A percentile compares a stretch with the other conserved stretches of the same genome.
Conservation (phyloP, 2,113 vertebrate species). For the Mormyrus iriodes region DNA sequence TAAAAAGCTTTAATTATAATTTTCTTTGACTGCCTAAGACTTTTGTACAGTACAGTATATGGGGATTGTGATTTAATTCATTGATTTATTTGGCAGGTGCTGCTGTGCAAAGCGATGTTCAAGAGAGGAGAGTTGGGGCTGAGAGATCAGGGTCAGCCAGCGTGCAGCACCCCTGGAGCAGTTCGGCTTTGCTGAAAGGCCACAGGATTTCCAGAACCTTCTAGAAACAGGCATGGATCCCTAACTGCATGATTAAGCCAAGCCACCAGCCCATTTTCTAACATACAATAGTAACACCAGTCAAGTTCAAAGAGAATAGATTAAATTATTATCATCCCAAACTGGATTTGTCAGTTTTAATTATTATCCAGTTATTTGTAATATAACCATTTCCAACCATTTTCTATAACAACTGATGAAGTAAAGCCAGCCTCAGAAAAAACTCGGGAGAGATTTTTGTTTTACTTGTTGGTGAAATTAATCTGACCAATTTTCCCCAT, state of each 20-base stretch:
- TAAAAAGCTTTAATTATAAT: neutral
- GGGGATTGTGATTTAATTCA: neutral
- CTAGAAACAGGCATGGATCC: neutral
- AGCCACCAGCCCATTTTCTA: neutral
- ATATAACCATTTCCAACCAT: neutral
- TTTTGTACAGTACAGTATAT: neutral
- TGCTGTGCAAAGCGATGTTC: neutral
- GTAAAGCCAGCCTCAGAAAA: neutral
- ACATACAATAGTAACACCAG: neutral
- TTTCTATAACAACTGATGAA: neutral
- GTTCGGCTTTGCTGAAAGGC: neutral
- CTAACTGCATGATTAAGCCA: neutral
- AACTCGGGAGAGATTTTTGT: neutral
- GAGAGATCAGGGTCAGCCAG: neutral
- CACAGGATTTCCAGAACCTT: neutral
- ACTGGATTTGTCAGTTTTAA: neutral
- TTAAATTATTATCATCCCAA: neutral
- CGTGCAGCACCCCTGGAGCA: neutral
- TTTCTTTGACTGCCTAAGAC: neutral
- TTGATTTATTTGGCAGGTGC: neutral
- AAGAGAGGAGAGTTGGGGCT: neutral
- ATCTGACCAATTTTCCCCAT: neutral
- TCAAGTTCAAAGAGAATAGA: neutral
- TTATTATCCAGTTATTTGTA: neutral
- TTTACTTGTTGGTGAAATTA: neutral